Percentiles rank a stretch among this genome's conserved stretches.
These are phyloP conservation scores for Thomomys bottae DNA, from an alignment of 2,113 vertebrate species.

Conservation along the genomic window DNA sequence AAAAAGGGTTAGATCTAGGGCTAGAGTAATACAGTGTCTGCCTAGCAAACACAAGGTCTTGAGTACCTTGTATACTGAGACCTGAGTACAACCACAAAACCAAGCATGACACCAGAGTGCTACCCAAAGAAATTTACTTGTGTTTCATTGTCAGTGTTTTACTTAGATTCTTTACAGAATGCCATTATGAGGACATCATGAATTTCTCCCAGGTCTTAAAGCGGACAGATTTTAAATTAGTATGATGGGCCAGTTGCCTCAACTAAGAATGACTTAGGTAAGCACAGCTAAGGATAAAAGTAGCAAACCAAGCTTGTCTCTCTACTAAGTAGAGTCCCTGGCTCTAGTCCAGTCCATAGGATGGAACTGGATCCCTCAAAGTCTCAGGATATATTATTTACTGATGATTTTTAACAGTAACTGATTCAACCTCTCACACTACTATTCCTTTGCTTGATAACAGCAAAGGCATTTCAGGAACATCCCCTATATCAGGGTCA, in stretches of 20 bases:
- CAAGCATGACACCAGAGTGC: no score
- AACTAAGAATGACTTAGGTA: slow-evolving; percentile 39
- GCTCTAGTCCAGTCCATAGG: background rate
- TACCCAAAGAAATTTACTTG: background rate
- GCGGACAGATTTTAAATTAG: background rate
- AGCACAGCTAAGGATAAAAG: background rate
- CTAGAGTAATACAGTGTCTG: no score
- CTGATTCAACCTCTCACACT: background rate
- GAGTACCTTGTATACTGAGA: no score
- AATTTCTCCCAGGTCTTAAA: slow-evolving; percentile 13
- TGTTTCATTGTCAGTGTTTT: background rate
- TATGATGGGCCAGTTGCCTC: background rate
- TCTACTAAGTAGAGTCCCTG: background rate
- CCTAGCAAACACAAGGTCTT: no score
- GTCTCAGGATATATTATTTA: background rate
- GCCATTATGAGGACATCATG: background rate
- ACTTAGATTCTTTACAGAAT: background rate
- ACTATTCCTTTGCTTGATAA: slow-evolving; percentile 12
- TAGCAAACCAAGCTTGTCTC: background rate
- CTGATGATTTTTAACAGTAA: background rate
- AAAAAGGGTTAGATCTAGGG: no score
- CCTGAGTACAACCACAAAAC: no score
- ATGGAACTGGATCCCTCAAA: background rate
- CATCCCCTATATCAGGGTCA: background rate
- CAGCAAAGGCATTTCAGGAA: background rate